phyloP scores from a whole-genome alignment of 2,888 invertebrate species.

The Drosophila mimetica region DNA sequence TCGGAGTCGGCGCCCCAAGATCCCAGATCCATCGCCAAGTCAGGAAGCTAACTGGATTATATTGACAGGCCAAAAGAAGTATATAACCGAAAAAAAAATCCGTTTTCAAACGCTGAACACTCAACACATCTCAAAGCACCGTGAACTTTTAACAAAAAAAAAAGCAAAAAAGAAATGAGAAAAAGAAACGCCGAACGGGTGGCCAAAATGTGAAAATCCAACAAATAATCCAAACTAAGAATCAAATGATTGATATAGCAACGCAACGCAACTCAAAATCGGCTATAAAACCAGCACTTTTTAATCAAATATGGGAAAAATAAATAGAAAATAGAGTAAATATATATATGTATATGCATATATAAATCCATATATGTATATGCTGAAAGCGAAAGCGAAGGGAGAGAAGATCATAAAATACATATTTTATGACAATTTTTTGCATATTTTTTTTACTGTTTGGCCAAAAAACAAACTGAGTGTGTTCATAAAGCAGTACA shows the following conservation, averaged over 20 bases:
- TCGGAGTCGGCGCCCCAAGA: slow-evolving; percentile 22
- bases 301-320: slow-evolving; percentile 14
- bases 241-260: slow-evolving; percentile 8
- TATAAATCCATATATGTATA: slow-evolving; percentile 4
- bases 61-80: not conserved
- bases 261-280: slow-evolving; percentile 11
- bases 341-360: slow-evolving; percentile 25
- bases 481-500: slow-evolving; percentile 62
- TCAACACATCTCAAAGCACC: not conserved
- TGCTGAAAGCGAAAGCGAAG: slow-evolving; percentile 4
- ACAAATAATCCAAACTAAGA: slow-evolving; percentile 1
- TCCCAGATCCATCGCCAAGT: too few species aligned
- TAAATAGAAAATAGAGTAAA: slow-evolving; percentile 16
- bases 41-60: too few species aligned
- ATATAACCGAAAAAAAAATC: not conserved
- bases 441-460: slow-evolving; percentile 66
- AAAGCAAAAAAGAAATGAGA: not conserved
- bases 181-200: slow-evolving; percentile 8
- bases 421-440: slow-evolving; percentile 62
- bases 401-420: slow-evolving; percentile 31
- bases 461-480: slow-evolving; percentile 55
- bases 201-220: slow-evolving; percentile 9
- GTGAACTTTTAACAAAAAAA: not conserved
- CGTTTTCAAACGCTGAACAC: slow-evolving; percentile 1
- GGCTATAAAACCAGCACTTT: slow-evolving; percentile 16